These are phyloP conservation scores for Monarcha castaneiventris DNA, from an alignment of 2,113 vertebrate genomes.

Conservation along the genomic window DNA sequence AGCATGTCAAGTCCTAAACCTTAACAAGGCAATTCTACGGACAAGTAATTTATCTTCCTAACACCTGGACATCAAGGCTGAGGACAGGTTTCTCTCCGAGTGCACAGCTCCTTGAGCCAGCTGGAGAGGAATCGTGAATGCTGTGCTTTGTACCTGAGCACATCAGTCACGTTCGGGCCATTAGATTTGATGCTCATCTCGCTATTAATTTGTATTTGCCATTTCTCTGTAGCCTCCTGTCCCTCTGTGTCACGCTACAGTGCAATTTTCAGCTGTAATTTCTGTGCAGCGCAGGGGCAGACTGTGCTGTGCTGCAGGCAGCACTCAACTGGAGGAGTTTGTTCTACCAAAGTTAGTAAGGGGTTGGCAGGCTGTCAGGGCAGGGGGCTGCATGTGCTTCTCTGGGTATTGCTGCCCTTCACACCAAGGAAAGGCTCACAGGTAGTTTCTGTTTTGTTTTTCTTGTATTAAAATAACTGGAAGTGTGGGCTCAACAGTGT, in stretches of 20 bases:
- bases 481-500: not conserved
- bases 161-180: not conserved
- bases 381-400: too few relatives aligned
- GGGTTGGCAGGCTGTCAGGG: not conserved
- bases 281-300: not conserved
- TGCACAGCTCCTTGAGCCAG: not conserved
- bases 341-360: not conserved
- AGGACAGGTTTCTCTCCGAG: too few relatives aligned
- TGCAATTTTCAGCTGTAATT: not conserved
- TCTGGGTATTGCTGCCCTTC: not conserved
- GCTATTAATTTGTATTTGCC: not conserved
- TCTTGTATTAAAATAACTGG: not conserved
- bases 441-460: not conserved
- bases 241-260: not conserved
- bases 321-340: not conserved
- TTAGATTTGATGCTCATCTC: not conserved
- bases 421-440: not conserved
- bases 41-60: not conserved
- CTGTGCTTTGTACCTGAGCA: not conserved
- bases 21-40: not conserved
- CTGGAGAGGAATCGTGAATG: not conserved
- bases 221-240: not conserved
- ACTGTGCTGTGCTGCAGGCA: accelerated
- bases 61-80: not conserved
- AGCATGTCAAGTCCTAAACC: not conserved